Evolutionary conservation across 1,140 invertebrate species (phyloP), one percentile per base, ranked within the genome.

Genomic region (Papilio helenus): DNA sequence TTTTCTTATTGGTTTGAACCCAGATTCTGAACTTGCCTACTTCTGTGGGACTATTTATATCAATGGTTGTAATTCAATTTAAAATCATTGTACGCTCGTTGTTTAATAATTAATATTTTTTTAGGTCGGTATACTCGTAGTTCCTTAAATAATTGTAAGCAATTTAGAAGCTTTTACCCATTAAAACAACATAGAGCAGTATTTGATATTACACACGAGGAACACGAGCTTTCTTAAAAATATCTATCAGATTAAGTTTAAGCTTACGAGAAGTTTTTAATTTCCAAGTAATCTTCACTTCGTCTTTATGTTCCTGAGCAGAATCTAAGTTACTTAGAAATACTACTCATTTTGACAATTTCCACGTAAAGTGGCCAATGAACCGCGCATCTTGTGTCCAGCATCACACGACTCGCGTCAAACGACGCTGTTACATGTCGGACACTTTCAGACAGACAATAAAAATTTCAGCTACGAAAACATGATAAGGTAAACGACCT

Each of bases 321-420:
- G 61, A 65, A 68, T 29, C 61, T 68, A 34, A 12, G 12, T 68
- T 68, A 68, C 61, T 68, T 34, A 29, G 51, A 55, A 68, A 61
- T 23, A 29, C 12, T 55, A 55, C 51, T 55, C 18, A 61, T 26
- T 61, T 23, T 23, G 58, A 14, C 23, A 26, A 61, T 10, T 58
- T 58, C n/a, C 58, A 14, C 2, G 20, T 8, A 65, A 65, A 23
- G 26, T 68, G 61, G 61, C 61, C 61, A 68, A 68, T 68, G 61
- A 68, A 68, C 61, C 61, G 12, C 26, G 26, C 23, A 29, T 12
- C 7, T 26, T 12, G 20, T 7, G 20, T 61, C 58, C 58, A 61
- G 58, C 12, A 61, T 14, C 20, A 2, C 58, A 23, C 55, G 20
- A 58, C 7, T 0, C n/a, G 34, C 34, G 5, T 39, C 34, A 8